Percentiles rank a stretch among this genome's conserved stretches.
These are phyloP conservation scores for Cyprinella venusta DNA, from an alignment of 2,797 vertebrate species.

Conservation along the genomic window DNA sequence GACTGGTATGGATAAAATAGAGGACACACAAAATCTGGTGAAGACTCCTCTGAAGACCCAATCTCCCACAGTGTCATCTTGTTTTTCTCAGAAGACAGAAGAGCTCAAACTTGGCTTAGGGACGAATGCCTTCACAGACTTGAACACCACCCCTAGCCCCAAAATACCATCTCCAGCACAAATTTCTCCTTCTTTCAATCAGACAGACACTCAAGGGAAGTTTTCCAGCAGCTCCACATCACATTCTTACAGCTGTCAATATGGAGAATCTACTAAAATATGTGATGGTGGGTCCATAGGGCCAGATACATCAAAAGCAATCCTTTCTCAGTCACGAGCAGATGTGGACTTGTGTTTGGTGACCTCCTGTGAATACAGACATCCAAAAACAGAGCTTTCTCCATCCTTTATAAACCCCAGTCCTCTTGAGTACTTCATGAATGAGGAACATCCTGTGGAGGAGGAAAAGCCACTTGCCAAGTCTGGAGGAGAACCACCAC, in stretches of 20 bases:
- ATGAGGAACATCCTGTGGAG: conserved; percentile 81
- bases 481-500: conserved; percentile 84
- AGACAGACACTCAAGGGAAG: conserved; percentile 45
- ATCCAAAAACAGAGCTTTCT: conserved; percentile 95
- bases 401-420: conserved; percentile 98
- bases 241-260: conserved; percentile 32
- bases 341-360: conserved; percentile 95
- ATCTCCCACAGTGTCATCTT: conserved; percentile 74
- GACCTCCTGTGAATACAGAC: conserved; percentile 92
- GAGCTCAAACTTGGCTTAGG: conserved; percentile 62
- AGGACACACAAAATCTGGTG: conserved; percentile 61
- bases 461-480: conserved; percentile 85
- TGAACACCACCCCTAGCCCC: conserved; percentile 74
- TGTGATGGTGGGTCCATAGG: conserved; percentile 72
- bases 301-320: conserved; percentile 70
- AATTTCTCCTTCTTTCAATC: conserved; percentile 68
- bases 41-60: conserved; percentile 67
- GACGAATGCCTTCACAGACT: conserved; percentile 77
- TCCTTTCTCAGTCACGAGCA: conserved; percentile 79
- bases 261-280: conserved; percentile 56
- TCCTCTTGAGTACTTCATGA: conserved; percentile 93
- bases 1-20: conserved; percentile 50
- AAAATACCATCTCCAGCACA: conserved; percentile 68
- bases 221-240: conserved; percentile 41
- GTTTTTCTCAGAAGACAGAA: conserved; percentile 67